Conservation (phyloP, 1,140 invertebrate species). For the Antheraea mylitta region DNA sequence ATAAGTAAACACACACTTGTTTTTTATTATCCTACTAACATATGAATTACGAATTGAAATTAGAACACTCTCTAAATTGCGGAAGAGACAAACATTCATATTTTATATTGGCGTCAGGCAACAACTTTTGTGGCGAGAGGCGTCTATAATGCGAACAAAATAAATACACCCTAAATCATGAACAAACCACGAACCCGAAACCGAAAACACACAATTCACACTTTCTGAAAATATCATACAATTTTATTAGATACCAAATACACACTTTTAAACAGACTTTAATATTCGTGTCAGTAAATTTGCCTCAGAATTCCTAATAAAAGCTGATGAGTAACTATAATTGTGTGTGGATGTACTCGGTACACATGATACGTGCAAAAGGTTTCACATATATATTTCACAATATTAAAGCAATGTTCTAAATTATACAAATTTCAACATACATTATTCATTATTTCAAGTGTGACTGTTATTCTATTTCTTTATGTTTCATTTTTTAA, state of each 20-base stretch:
- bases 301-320: not conserved
- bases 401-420: not conserved
- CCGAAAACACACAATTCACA: not conserved
- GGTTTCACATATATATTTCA: not conserved
- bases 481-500: too few species aligned
- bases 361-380: constrained; percentile 6
- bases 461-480: too few species aligned
- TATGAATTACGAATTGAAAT: not conserved
- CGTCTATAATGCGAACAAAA: not conserved
- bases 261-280: not conserved
- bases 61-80: not conserved
- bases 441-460: not conserved
- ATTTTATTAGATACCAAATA: not conserved
- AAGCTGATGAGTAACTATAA: constrained; percentile 15
- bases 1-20: too few species aligned
- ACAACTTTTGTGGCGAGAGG: not conserved
- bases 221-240: not conserved
- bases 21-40: too few species aligned
- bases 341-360: constrained; percentile 14
- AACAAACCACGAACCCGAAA: not conserved
- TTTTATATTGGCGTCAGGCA: not conserved
- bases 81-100: not conserved
- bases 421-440: not conserved
- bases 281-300: not conserved
- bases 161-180: constrained; percentile 2